Percentiles rank a stretch among this genome's conserved stretches.
Evolutionary conservation across 1,140 invertebrate species (phyloP).

Genomic region (Lasioglossum baleicum): DNA sequence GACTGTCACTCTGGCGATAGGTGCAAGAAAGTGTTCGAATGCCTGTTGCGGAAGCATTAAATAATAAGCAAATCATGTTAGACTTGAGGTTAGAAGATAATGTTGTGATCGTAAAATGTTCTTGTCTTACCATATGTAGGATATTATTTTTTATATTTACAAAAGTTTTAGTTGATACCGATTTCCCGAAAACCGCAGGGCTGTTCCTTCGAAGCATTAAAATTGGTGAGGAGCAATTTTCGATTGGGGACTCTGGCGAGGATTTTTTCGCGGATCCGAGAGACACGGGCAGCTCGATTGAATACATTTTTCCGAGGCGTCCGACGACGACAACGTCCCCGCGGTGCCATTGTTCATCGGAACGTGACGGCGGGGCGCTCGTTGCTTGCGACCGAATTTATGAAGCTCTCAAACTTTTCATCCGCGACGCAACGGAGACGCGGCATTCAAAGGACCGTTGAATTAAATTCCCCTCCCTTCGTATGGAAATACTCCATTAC

Average conservation of each 20-base stretch:
- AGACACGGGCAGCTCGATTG: neutral
- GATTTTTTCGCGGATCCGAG: neutral
- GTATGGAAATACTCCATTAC: constrained; percentile 53
- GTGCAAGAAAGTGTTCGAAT: no score
- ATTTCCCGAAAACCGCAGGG: no score
- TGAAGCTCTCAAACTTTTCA: constrained; percentile 52
- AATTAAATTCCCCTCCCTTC: constrained; percentile 50
- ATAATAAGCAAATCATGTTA: no score
- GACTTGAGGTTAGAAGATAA: no score
- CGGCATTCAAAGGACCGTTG: constrained; percentile 51
- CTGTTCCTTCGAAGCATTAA: neutral
- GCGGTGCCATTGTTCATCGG: constrained; percentile 44
- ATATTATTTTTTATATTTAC: no score
- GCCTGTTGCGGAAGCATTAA: no score
- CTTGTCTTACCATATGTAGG: no score
- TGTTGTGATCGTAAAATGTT: no score
- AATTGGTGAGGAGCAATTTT: neutral
- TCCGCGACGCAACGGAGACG: constrained; percentile 32
- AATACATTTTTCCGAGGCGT: constrained; percentile 14
- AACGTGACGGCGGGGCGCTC: constrained; percentile 14
- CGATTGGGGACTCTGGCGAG: neutral
- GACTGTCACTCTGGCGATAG: neutral
- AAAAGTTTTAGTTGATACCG: no score
- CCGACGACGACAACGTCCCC: constrained; percentile 32
- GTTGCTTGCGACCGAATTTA: constrained; percentile 51